phyloP scores from a whole-genome alignment of 2,888 invertebrate genomes.

The Globia sparganii region DNA sequence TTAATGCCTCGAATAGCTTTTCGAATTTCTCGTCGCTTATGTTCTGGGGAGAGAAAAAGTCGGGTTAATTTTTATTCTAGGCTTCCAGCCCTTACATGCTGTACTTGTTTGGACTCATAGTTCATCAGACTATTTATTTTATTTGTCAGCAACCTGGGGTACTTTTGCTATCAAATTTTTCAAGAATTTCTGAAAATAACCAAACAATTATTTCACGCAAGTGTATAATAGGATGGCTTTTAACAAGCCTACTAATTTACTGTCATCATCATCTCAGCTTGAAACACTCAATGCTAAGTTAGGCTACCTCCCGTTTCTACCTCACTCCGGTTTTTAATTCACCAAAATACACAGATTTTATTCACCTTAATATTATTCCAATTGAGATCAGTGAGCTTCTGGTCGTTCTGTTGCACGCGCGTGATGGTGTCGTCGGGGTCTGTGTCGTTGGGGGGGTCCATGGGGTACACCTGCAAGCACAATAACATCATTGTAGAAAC shows the following conservation, averaged over 20 bases:
- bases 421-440: slow-evolving; percentile 98
- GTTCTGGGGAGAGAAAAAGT: slow-evolving; percentile 91
- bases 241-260: not conserved
- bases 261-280: not conserved
- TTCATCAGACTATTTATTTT: not conserved
- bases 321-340: not conserved
- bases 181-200: too few species aligned
- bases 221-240: not conserved
- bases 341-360: too few species aligned
- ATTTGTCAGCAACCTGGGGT: not conserved
- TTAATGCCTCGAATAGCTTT: slow-evolving; percentile 96
- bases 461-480: slow-evolving; percentile 92
- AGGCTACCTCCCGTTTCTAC: not conserved
- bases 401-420: slow-evolving; percentile 97
- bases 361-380: slow-evolving; percentile 99
- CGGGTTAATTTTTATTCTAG: not conserved
- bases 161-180: not conserved
- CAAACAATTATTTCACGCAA: not conserved
- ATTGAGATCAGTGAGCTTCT: slow-evolving; percentile 97
- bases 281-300: not conserved
- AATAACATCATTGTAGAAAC: not conserved
- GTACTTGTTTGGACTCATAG: not conserved
- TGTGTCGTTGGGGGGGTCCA: slow-evolving; percentile 99
- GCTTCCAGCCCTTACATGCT: not conserved
- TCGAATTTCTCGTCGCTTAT: slow-evolving; percentile 98